phyloP scores from a whole-genome alignment of 2,797 vertebrate genomes.

The Neosilurus hyrtlii region DNA sequence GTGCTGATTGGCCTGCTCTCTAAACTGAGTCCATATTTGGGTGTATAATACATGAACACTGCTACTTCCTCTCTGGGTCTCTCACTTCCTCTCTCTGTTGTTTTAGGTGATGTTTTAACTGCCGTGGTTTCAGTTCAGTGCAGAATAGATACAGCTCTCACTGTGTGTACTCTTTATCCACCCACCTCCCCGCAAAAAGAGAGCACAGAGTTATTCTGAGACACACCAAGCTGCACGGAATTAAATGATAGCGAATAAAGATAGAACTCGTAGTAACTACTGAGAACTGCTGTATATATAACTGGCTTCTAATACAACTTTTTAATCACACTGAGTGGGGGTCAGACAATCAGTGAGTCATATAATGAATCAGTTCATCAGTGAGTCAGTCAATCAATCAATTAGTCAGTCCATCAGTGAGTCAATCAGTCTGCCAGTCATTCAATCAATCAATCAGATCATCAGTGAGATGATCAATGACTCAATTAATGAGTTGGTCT shows the following conservation, averaged over 20 bases:
- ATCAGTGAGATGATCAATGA: neutral
- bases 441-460: no score
- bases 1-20: conserved; percentile 14
- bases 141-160: neutral
- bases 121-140: neutral
- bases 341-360: no score
- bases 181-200: neutral
- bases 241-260: no score
- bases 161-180: no score
- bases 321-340: neutral
- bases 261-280: neutral
- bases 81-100: conserved; percentile 24
- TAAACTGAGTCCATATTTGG: conserved; percentile 68
- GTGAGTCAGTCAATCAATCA: no score
- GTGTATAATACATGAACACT: conserved; percentile 46
- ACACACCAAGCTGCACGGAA: neutral
- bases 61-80: conserved; percentile 67
- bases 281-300: neutral
- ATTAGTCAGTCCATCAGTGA: no score
- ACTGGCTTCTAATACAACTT: neutral
- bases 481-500: neutral
- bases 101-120: conserved; percentile 16
- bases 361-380: no score
- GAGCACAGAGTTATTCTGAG: neutral
- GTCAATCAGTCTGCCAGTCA: no score